Percentiles rank a stretch among this genome's conserved stretches.
These are phyloP conservation scores for Ooceraea biroi DNA, from an alignment of 1,140 invertebrate species.

Conservation along the genomic window DNA sequence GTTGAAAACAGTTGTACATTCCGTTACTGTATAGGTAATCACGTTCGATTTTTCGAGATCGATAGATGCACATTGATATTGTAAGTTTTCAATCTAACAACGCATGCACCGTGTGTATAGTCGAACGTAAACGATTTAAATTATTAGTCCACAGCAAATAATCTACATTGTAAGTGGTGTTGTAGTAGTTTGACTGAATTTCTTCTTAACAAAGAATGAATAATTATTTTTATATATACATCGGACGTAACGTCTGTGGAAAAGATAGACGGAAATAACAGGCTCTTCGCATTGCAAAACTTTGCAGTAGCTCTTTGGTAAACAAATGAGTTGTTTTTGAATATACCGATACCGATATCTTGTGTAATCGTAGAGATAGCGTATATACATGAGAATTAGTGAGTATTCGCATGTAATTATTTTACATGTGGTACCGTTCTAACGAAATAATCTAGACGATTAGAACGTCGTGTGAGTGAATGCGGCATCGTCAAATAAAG, in stretches of 20 bases:
- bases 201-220: slow-evolving; percentile 30
- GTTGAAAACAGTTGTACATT: background rate
- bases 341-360: too few species aligned
- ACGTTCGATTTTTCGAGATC: background rate
- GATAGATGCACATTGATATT: background rate
- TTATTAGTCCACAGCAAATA: slow-evolving; percentile 11
- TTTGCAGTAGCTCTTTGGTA: slow-evolving; percentile 1
- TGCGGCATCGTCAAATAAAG: background rate
- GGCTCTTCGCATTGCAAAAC: background rate
- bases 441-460: background rate
- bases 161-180: slow-evolving; percentile 14
- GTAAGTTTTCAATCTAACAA: slow-evolving; percentile 13
- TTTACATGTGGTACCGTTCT: background rate
- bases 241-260: slow-evolving; percentile 1
- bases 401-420: slow-evolving; percentile 43
- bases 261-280: background rate
- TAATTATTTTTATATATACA: slow-evolving; percentile 42
- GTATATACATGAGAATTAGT: slow-evolving; percentile 12
- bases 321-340: slow-evolving; percentile 22
- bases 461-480: background rate
- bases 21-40: background rate
- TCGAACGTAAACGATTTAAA: slow-evolving; percentile 31
- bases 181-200: slow-evolving; percentile 27
- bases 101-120: background rate
- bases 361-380: slow-evolving; percentile 9